These are phyloP conservation scores for Patella ulyssiponensis DNA, from an alignment of 2,888 invertebrate genomes.

Conservation along the genomic window DNA sequence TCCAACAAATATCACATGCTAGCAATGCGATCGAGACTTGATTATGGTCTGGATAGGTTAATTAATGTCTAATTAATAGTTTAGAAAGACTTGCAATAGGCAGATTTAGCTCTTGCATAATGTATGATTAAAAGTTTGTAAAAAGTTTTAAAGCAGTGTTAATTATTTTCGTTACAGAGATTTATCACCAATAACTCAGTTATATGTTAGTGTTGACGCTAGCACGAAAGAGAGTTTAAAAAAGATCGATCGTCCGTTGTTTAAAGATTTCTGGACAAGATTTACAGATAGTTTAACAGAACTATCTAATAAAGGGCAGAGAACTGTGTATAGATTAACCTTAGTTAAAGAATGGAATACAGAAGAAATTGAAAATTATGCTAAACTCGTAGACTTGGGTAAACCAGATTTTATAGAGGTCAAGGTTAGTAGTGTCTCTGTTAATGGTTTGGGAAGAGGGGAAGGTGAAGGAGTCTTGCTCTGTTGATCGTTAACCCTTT, in stretches of 20 bases:
- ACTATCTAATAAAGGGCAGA: constrained; percentile 75
- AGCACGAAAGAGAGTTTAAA: constrained; percentile 76
- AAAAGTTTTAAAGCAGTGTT: too few species aligned
- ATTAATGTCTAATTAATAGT: too few species aligned
- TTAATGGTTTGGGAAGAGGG: background rate
- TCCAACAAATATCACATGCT: too few species aligned
- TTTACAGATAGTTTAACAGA: constrained; percentile 75
- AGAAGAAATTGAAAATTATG: constrained; percentile 76
- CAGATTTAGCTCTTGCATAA: too few species aligned
- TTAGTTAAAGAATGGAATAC: constrained; percentile 77
- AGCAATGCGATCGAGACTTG: too few species aligned
- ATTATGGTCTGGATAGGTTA: too few species aligned
- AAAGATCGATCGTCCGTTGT: constrained; percentile 77
- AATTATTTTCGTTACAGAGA: constrained; percentile 52
- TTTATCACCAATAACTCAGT: constrained; percentile 76
- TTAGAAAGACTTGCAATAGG: too few species aligned
- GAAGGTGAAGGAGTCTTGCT: too few species aligned
- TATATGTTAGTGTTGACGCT: constrained; percentile 78
- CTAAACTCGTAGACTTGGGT: constrained; percentile 74
- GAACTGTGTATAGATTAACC: constrained; percentile 77
- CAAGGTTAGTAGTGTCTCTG: constrained; percentile 72
- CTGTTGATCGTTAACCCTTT: too few species aligned
- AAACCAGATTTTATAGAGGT: constrained; percentile 78
- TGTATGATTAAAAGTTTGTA: too few species aligned
- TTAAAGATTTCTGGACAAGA: constrained; percentile 77